Percentiles rank a stretch among this genome's conserved stretches.
Evolutionary conservation across 2,888 invertebrate genomes (phyloP).

Genomic region (Bembecia ichneumoniformis): DNA sequence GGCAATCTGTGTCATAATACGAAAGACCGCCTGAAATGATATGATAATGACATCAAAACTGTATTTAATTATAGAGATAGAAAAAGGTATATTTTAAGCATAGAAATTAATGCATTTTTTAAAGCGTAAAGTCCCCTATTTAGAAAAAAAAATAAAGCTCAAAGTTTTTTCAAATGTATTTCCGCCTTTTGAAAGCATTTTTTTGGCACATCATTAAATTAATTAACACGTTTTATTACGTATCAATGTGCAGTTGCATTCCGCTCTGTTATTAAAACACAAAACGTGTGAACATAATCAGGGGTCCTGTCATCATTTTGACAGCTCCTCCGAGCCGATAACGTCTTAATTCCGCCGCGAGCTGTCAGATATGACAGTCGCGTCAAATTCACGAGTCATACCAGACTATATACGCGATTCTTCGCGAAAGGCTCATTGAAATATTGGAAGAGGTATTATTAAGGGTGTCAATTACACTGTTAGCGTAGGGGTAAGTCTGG

Average conservation of each 20-base stretch:
- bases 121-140: background rate
- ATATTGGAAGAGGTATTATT: conserved; percentile 51
- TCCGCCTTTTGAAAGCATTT: too few relatives aligned
- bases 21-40: background rate
- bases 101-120: background rate
- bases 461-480: conserved; percentile 46
- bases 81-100: background rate
- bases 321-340: conserved; percentile 33
- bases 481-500: conserved; percentile 13
- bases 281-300: conserved; percentile 57
- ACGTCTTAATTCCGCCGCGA: conserved; percentile 44
- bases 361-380: conserved; percentile 45
- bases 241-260: conserved; percentile 7
- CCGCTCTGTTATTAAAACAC: conserved; percentile 54
- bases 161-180: too few relatives aligned
- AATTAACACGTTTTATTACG: conserved; percentile 1
- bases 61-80: background rate
- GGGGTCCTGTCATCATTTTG: conserved; percentile 40
- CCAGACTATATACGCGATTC: conserved; percentile 27
- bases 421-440: conserved; percentile 39
- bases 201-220: background rate
- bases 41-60: background rate
- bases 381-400: conserved; percentile 35
- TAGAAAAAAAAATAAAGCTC: too few relatives aligned
- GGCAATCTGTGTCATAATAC: background rate